Evolutionary conservation across 1,140 invertebrate species (phyloP), one percentile per base, ranked within the genome.

Genomic region (Monomorium pharaonis): DNA sequence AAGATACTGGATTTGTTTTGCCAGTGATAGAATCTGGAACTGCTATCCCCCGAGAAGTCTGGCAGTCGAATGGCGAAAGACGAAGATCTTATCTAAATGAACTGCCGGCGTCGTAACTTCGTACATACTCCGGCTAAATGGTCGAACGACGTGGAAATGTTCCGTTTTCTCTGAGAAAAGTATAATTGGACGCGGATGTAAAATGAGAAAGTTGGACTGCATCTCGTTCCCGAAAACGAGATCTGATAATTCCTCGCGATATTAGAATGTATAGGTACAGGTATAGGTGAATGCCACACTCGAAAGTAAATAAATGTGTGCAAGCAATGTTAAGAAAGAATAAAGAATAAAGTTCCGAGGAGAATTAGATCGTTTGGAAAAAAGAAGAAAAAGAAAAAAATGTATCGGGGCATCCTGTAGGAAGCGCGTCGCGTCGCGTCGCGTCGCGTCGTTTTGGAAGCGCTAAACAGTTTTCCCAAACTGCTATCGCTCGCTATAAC

Each of bases 61-160:
- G 54, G 21, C 76, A 65, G 51, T 74, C 88, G 86, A 89, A 89
- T 65, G 33, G 65, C 33, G 72, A 58, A 83, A 58, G 51, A 65
- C 78, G 54, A 69, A 84, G 76, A 92, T 91, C 87, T 93, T 93
- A 93, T 93, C 92, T 93, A 92, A 93, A 92, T 93, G 91, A 92
- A 93, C 92, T 92, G 76, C 85, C 83, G 78, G 77, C 67, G 88
- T 91, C 78, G 87, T 90, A 83, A 86, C 83, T 88, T 70, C 60
- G 72, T 88, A 88, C 74, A 86, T 89, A 84, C 54, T 90, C 84
- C 37, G 47, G 70, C 75, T 85, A 80, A 89, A 89, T 58, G 87
- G 78, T 72, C 77, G 51, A 84, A 89, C 78, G 69, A 89, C 21
- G 58, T 63, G 86, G 69, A 62, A 86, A 75, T 51, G 85, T 89